Evolutionary conservation across 2,888 invertebrate genomes (phyloP).

Genomic region (Cheilosia pagana): DNA sequence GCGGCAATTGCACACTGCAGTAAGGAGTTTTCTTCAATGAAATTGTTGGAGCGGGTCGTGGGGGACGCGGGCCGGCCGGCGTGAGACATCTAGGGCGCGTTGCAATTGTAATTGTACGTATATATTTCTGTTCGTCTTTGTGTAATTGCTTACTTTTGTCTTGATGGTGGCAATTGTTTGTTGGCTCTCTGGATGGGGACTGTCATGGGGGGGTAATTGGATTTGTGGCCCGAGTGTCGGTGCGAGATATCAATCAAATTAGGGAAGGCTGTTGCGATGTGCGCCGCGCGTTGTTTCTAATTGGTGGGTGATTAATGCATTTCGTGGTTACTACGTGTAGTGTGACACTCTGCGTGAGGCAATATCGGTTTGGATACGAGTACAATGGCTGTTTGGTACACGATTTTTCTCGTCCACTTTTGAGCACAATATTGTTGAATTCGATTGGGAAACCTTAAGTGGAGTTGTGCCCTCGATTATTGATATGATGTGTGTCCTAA

Average conservation of each 20-base stretch:
- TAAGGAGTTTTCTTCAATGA: conserved; percentile 64
- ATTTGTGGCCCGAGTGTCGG: conserved; percentile 57
- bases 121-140: conserved; percentile 4
- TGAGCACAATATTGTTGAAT: not conserved
- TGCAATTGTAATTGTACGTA: conserved; percentile 36
- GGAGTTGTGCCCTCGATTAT: not conserved
- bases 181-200: conserved; percentile 48
- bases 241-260: conserved; percentile 72
- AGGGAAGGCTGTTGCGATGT: conserved; percentile 38
- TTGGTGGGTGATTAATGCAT: conserved; percentile 66
- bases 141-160: conserved; percentile 68
- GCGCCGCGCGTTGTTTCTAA: conserved; percentile 32
- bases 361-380: conserved; percentile 17
- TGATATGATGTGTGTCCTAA: too few species aligned
- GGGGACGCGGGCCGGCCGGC: not conserved
- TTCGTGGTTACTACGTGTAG: conserved; percentile 42
- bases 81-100: conserved; percentile 18
- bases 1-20: conserved; percentile 63
- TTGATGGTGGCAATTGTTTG: conserved; percentile 70
- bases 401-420: conserved; percentile 10
- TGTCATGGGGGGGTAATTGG: conserved; percentile 56
- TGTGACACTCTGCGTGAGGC: conserved; percentile 49
- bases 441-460: not conserved
- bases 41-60: conserved; percentile 17
- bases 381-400: not conserved